These are phyloP conservation scores for Mercenaria mercenaria DNA, from an alignment of 1,140 invertebrate species.

Conservation along the genomic window DNA sequence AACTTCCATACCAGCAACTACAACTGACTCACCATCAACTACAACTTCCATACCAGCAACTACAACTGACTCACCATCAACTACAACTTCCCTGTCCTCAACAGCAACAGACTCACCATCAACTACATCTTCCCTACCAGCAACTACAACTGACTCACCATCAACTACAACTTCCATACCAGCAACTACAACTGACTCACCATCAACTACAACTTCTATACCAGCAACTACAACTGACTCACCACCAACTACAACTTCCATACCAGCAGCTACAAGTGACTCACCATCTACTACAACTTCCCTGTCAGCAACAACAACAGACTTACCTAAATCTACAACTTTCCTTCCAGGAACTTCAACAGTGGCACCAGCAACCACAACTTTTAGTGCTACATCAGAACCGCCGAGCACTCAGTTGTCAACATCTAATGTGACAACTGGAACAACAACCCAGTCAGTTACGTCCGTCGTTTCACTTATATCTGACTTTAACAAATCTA, in stretches of 20 bases:
- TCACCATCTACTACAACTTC: neutral
- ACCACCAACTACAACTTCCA: neutral
- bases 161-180: neutral
- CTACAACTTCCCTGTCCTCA: neutral
- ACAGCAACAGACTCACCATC: neutral
- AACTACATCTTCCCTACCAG: neutral
- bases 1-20: neutral
- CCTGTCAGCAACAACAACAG: too few species aligned
- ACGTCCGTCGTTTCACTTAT: neutral
- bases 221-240: neutral
- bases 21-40: neutral
- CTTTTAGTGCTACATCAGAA: too few species aligned
- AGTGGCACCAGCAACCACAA: too few species aligned
- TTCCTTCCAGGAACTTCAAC: too few species aligned
- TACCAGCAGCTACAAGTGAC: too few species aligned
- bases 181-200: neutral
- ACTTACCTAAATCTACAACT: too few species aligned
- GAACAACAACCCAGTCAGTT: neutral
- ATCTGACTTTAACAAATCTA: neutral
- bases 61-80: too few species aligned
- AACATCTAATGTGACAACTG: neutral
- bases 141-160: neutral
- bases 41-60: neutral
- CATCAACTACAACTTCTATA: neutral
- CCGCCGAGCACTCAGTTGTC: neutral